Percentiles rank a stretch among this genome's conserved stretches.
These are phyloP conservation scores for Leptarthrus brevirostris DNA, from an alignment of 2,888 invertebrate genomes.

Conservation along the genomic window DNA sequence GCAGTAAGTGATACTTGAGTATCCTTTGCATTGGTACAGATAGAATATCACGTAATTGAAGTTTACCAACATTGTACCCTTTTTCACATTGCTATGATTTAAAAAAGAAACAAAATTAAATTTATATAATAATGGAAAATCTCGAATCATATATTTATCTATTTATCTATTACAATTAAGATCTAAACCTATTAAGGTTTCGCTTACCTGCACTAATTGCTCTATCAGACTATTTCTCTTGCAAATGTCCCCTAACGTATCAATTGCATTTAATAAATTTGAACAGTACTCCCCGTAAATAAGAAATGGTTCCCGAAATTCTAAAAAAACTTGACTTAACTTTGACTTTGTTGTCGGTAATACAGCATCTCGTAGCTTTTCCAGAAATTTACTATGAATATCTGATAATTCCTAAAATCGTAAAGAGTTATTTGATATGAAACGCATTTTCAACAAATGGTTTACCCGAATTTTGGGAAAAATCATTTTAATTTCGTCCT, in stretches of 20 bases:
- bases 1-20: constrained; percentile 93
- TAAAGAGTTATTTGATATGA: background rate
- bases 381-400: constrained; percentile 86
- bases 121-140: background rate
- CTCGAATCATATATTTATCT: too few species aligned
- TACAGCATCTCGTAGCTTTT: constrained; percentile 81
- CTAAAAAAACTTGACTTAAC: constrained; percentile 87
- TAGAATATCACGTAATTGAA: constrained; percentile 93
- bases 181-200: too few species aligned
- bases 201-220: constrained; percentile 63
- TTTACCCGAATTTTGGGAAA: constrained; percentile 91
- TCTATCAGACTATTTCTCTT: constrained; percentile 65
- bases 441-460: background rate
- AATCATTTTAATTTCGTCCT: constrained; percentile 81
- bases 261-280: constrained; percentile 90
- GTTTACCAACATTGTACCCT: constrained; percentile 93
- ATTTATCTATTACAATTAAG: too few species aligned
- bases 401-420: constrained; percentile 80
- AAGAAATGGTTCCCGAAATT: constrained; percentile 90
- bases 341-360: constrained; percentile 70
- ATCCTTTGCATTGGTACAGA: constrained; percentile 99
- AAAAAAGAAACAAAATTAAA: constrained; percentile 31
- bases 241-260: constrained; percentile 73
- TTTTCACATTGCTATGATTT: constrained; percentile 85
- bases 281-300: constrained; percentile 97